Evolutionary conservation across 1,140 invertebrate species (phyloP).

Genomic region (Elymnias hypermnestra): DNA sequence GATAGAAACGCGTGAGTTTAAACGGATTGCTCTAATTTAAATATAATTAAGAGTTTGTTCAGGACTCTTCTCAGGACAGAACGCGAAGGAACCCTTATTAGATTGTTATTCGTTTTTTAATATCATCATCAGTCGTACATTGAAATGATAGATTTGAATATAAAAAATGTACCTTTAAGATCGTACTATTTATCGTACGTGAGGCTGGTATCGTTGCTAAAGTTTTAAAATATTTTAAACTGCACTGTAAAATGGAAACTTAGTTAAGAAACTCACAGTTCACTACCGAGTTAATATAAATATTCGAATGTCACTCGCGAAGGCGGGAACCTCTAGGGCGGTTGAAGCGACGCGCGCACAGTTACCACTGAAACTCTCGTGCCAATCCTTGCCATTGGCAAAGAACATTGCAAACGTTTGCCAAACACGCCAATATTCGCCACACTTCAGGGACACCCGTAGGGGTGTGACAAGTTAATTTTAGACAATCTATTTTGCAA

Average conservation of each 20-base stretch:
- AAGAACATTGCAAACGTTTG: constrained; percentile 34
- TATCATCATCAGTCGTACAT: no score
- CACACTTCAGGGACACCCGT: constrained; percentile 7
- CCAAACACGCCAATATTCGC: constrained; percentile 25
- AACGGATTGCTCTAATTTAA: no score
- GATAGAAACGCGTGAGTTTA: no score
- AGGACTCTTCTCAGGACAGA: no score
- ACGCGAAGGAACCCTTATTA: no score
- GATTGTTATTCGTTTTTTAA: no score
- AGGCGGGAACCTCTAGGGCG: constrained; percentile 36
- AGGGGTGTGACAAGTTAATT: constrained; percentile 6
- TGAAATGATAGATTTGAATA: no score
- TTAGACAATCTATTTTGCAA: neutral
- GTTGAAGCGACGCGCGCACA: constrained; percentile 46
- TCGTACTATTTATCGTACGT: no score
- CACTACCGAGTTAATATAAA: neutral
- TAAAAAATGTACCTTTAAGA: neutral
- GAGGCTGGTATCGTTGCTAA: no score
- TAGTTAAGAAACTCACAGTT: neutral
- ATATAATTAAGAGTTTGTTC: no score
- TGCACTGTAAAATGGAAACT: neutral
- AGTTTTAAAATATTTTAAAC: neutral
- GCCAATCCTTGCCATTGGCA: constrained; percentile 29
- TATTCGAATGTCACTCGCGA: constrained; percentile 40
- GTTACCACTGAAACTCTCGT: constrained; percentile 33